A percentile compares a stretch with the other conserved stretches of the same genome.
phyloP scores from a whole-genome alignment of 2,113 vertebrate genomes.

The Panthera leo region DNA sequence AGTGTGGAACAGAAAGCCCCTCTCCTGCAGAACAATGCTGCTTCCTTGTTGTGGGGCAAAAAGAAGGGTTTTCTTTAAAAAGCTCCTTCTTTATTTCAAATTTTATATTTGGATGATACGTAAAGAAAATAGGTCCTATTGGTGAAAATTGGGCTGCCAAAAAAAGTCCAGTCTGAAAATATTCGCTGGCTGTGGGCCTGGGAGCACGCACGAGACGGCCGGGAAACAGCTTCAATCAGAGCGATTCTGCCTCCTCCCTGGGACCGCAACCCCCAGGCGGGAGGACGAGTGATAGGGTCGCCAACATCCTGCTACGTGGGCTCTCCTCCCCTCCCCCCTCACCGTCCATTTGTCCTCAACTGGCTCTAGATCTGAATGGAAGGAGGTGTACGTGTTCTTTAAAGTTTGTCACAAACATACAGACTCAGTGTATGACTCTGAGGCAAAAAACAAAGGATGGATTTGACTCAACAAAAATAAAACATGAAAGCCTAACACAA shows the following conservation, averaged over 20 bases:
- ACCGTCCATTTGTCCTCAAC: background rate
- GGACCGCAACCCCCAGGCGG: background rate
- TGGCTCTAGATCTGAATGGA: background rate
- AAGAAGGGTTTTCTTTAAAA: background rate
- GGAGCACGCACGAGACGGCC: background rate
- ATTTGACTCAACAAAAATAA: background rate
- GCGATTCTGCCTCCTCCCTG: background rate
- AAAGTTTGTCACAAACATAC: background rate
- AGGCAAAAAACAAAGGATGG: background rate
- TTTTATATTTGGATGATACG: background rate
- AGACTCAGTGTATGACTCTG: background rate
- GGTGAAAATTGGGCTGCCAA: background rate
- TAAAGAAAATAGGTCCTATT: conserved; percentile 16
- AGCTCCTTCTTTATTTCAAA: background rate
- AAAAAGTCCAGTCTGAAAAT: conserved; percentile 47
- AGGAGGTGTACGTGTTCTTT: background rate
- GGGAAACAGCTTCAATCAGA: background rate
- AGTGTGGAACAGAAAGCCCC: background rate
- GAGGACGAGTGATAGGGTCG: accelerated
- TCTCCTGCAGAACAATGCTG: background rate
- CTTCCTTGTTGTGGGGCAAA: background rate
- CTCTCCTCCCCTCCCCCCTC: background rate
- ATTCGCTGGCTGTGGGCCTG: background rate
- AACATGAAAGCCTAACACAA: background rate
- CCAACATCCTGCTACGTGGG: background rate